Evolutionary conservation across 2,113 vertebrate genomes (phyloP), one percentile per base, ranked within the genome.

Genomic region (Psilopsiagon aurifrons): DNA sequence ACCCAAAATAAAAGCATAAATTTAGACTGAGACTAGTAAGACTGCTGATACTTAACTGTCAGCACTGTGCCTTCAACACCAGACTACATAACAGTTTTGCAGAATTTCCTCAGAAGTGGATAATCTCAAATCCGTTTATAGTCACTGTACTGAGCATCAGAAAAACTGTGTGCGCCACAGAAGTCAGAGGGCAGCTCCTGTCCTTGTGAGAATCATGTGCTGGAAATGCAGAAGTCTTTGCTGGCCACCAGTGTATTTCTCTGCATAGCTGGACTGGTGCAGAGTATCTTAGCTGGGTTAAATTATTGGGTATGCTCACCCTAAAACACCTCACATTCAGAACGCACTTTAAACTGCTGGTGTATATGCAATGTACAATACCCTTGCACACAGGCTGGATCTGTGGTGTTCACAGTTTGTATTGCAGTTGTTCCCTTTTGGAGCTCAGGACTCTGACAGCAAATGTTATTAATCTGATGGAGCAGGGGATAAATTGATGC

Each of bases 311-410:
- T 37, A 47, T 31, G 13, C 27, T 89, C 19, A 73, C 10, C 5
- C 25, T 41, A 43, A 76, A 83, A 9, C 33, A 69, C 25, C 6
- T 3, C 3, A 8, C 70, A 41, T 67, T 78, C 25, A 46, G 73
- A 86, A 49, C 28, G 7, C 43, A 77, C 33, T 52, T 69, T 59
- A 54, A 76, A 49, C 11, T 46, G 37, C 17, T 51, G 12, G 6
- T 35, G 12, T 13, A 19, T 13, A 35, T 1, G 0, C 4, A 24
- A 20, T 3, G 4, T 52, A 28, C 10, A 46, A 15, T 27, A 59
- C 10, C 14, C 22, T 68, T 69, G 41, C 37, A 37, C 33, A 60
- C 5, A 46, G 9, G 33, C 15, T 68, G 71, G 28, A 41, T 17
- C 28, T 68, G 7, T 13, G 47, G 37, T 49, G 6, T 39, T 86